These are phyloP conservation scores for Mobula birostris DNA, from an alignment of 2,113 vertebrate species.

Conservation along the genomic window DNA sequence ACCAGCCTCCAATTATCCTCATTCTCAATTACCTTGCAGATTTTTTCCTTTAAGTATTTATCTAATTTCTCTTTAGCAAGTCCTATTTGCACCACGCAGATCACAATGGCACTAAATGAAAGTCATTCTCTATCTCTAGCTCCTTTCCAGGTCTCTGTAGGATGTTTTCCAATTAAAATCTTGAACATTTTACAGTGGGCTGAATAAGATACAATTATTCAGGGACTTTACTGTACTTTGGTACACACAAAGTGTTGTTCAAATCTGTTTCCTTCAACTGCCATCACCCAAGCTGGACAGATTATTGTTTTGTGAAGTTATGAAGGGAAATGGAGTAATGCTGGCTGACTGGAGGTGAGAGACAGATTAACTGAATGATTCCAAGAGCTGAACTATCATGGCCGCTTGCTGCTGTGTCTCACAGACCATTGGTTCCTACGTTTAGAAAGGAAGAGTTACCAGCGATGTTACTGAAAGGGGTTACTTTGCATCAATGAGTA, in stretches of 20 bases:
- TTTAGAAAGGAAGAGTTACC: not conserved
- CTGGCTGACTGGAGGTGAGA: not conserved
- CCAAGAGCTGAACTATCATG: not conserved
- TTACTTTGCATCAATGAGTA: not conserved
- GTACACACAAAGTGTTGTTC: not conserved
- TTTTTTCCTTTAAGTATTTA: not conserved
- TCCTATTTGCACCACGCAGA: not conserved
- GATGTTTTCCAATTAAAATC: not conserved
- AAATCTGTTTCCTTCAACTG: not conserved
- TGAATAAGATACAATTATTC: not conserved
- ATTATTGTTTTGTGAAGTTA: not conserved
- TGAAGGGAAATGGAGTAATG: not conserved
- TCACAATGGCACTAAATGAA: not conserved
- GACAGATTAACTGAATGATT: not conserved
- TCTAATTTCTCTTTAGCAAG: not conserved
- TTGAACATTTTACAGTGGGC: not conserved
- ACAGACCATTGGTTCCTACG: rapidly evolving
- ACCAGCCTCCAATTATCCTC: not conserved
- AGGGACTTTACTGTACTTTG: not conserved
- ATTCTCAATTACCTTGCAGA: not conserved
- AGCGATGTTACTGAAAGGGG: not conserved
- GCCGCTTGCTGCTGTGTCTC: rapidly evolving
- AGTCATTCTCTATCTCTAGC: not conserved
- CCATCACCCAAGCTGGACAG: too few relatives aligned
- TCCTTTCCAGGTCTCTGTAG: not conserved